These are phyloP conservation scores for Eidolon dupreanum DNA, from an alignment of 2,797 vertebrate genomes.

Conservation along the genomic window DNA sequence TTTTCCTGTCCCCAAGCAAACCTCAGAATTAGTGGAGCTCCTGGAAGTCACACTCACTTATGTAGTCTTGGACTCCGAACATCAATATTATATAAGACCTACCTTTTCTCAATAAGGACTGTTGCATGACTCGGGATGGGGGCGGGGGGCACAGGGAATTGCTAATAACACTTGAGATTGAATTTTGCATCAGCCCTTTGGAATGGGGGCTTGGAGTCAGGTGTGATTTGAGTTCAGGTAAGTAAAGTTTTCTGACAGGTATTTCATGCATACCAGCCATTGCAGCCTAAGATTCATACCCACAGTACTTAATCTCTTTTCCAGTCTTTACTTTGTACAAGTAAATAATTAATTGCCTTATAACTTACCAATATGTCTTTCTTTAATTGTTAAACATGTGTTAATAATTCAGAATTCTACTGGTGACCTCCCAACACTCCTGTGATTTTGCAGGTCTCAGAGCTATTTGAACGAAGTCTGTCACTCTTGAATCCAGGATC, in stretches of 20 bases:
- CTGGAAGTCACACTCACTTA: background rate
- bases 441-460: slow-evolving; percentile 87
- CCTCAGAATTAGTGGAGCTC: background rate
- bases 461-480: slow-evolving; percentile 86
- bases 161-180: background rate
- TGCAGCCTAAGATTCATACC: background rate
- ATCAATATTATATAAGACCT: background rate
- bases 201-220: background rate
- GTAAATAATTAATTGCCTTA: slow-evolving; percentile 96
- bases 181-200: background rate
- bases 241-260: background rate
- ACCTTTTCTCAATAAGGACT: background rate
- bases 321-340: slow-evolving; percentile 87
- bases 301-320: slow-evolving; percentile 75
- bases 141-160: background rate
- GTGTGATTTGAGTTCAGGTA: slow-evolving; percentile 12
- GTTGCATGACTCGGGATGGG: background rate
- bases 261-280: background rate
- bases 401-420: slow-evolving; percentile 97
- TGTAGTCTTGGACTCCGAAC: background rate
- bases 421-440: slow-evolving; percentile 86
- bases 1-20: background rate
- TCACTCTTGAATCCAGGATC: slow-evolving; percentile 79
- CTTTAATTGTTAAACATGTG: slow-evolving; percentile 92
- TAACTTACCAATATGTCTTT: slow-evolving; percentile 94